Base-by-base conservation (phyloP, 2,888 invertebrate genomes). In the Pseudococcus jackbeardsleyi region DNA sequence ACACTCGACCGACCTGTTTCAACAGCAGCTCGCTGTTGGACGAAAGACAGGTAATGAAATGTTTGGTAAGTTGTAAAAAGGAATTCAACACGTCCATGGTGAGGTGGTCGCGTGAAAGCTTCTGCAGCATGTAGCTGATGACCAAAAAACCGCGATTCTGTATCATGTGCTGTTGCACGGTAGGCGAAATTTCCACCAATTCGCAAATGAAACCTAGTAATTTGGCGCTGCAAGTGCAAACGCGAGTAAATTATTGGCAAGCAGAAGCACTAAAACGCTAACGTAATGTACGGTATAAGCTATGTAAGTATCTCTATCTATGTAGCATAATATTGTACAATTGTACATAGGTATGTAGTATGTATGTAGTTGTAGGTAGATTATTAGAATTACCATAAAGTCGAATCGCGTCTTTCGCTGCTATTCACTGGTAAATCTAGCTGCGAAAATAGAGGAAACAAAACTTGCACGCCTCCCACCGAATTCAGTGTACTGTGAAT, bases 401-500 rank as follows among this genome's bases (percentile, higher is more conserved):
- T 95, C 89, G 97, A 95, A 93, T 97, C 97, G 91, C 96, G 94
- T 92, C 96, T 97, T 91, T 97, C 97, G 85, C 89, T 88, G 79
- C 90, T 89, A 92, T 97, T 97, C 92, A 97, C 96, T 90, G 97
- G 96, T 93, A 98, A 94, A 92, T 99, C 99, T 91, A 99, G 93
- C 93, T 99, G 99, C 46, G 98, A 97, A 93, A 99, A 99, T 91
- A 99, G 93, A 89, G 99, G 99, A 93, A 99, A 98, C 90, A 99
- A 93, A 91, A 99, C 98, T 93, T 97, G 98, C 91, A 99, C 98
- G 89, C 99, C 99, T 89, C 99, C 99, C 91, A 99, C 97, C 88
- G 99, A 99, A 93, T 99, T 99, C 91, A 99, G 94, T 54, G 99
- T 99, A 92, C 98, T 98, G 94, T 99, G 98, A 93, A 99, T 99